Percentiles rank a stretch among this genome's conserved stretches.
These are phyloP conservation scores for Harpegnathos saltator DNA, from an alignment of 1,140 invertebrate genomes.

Conservation along the genomic window DNA sequence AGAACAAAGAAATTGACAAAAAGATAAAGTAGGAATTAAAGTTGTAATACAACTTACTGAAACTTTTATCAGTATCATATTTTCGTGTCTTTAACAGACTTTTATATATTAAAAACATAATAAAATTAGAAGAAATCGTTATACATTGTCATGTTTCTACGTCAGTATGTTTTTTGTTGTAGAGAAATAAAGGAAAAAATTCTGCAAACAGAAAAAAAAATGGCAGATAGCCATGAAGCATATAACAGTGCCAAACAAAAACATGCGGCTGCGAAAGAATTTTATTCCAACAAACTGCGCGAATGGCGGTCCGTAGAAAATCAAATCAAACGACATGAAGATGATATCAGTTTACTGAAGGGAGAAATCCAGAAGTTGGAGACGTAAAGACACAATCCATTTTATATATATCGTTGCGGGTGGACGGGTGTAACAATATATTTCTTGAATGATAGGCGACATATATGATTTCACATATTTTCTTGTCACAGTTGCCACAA, in stretches of 20 bases:
- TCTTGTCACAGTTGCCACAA: conserved; percentile 36
- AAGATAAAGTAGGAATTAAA: conserved; percentile 75
- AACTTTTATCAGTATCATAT: not conserved
- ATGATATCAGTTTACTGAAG: conserved; percentile 74
- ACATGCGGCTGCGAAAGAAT: conserved; percentile 62
- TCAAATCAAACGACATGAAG: conserved; percentile 72
- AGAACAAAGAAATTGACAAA: conserved; percentile 72
- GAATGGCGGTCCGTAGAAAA: conserved; percentile 56
- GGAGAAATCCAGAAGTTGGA: conserved; percentile 78
- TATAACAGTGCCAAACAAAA: conserved; percentile 70
- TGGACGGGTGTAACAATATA: too few relatives aligned
- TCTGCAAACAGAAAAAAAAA: conserved; percentile 67
- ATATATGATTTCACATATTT: conserved; percentile 10
- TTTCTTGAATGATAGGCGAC: not conserved
- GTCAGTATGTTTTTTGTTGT: not conserved
- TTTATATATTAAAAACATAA: not conserved
- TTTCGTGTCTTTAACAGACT: not conserved
- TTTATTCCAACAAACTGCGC: conserved; percentile 63
- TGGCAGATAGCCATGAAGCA: conserved; percentile 49
- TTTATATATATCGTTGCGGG: too few relatives aligned
- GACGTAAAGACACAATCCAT: conserved; percentile 68
- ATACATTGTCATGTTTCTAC: not conserved
- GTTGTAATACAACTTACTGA: not conserved
- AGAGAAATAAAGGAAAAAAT: conserved; percentile 74
- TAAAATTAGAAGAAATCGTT: not conserved